Evolutionary conservation across 2,888 invertebrate genomes (phyloP).

Genomic region (Apodemia duryi): DNA sequence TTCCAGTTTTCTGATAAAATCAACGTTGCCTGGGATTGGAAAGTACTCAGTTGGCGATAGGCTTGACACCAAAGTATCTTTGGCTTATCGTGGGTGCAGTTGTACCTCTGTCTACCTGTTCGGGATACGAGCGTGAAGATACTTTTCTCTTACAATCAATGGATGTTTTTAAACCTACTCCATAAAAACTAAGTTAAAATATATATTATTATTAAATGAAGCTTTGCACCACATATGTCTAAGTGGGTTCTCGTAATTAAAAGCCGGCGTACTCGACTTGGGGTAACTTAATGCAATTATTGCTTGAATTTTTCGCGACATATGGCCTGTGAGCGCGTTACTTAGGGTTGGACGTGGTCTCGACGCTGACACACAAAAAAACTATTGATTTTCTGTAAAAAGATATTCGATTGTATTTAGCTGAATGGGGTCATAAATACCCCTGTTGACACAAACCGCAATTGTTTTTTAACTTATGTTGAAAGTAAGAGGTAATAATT

Average conservation of each 20-base stretch:
- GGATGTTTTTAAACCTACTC: no score
- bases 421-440: slow-evolving; percentile 15
- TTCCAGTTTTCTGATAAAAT: no score
- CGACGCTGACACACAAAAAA: slow-evolving; percentile 22
- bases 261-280: slow-evolving; percentile 58
- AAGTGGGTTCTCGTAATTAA: slow-evolving; percentile 74
- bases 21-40: no score
- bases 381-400: slow-evolving; percentile 29
- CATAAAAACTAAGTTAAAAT: no score
- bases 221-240: slow-evolving; percentile 64
- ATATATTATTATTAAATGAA: slow-evolving; percentile 12
- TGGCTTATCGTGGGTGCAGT: no score
- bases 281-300: slow-evolving; percentile 76
- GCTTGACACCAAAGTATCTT: no score
- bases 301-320: slow-evolving; percentile 74
- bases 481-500: not conserved
- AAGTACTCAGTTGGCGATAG: no score
- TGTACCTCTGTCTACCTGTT: no score
- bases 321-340: slow-evolving; percentile 58
- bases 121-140: no score
- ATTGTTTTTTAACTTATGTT: slow-evolving; percentile 4
- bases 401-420: slow-evolving; percentile 31
- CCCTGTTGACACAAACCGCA: slow-evolving; percentile 15
- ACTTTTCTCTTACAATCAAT: no score
- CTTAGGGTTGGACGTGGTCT: slow-evolving; percentile 37